phyloP scores from a whole-genome alignment of 2,113 vertebrate genomes.

The Serinus canaria region DNA sequence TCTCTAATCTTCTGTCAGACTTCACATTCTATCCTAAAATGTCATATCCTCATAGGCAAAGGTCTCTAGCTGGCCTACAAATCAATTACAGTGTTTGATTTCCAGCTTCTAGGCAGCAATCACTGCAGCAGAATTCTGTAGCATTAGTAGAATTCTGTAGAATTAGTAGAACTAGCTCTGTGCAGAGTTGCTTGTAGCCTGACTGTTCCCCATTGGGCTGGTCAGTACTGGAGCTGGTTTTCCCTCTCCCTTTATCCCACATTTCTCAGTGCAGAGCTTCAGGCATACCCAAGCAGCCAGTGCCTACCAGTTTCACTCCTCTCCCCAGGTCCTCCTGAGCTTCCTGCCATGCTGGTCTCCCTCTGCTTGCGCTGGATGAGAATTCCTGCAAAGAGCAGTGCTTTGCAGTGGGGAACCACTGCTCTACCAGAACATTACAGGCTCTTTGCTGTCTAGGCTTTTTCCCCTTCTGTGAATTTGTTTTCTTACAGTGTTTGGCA shows the following conservation, averaged over 20 bases:
- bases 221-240: background rate
- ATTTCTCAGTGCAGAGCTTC: background rate
- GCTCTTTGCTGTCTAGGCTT: background rate
- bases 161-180: background rate
- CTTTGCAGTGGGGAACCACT: background rate
- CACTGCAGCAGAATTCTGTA: background rate
- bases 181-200: background rate
- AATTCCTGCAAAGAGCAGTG: background rate
- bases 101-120: background rate
- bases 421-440: background rate
- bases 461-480: background rate
- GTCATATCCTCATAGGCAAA: background rate
- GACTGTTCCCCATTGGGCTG: background rate
- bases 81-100: background rate
- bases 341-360: background rate
- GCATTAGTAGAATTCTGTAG: background rate
- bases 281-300: background rate
- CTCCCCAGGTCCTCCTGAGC: background rate
- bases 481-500: background rate
- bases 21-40: background rate
- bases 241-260: background rate
- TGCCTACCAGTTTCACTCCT: fast-evolving
- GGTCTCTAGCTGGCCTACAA: background rate
- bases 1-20: background rate
- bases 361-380: background rate